Conservation (phyloP, 1,140 invertebrate species). For the Eulimnadia texana region DNA sequence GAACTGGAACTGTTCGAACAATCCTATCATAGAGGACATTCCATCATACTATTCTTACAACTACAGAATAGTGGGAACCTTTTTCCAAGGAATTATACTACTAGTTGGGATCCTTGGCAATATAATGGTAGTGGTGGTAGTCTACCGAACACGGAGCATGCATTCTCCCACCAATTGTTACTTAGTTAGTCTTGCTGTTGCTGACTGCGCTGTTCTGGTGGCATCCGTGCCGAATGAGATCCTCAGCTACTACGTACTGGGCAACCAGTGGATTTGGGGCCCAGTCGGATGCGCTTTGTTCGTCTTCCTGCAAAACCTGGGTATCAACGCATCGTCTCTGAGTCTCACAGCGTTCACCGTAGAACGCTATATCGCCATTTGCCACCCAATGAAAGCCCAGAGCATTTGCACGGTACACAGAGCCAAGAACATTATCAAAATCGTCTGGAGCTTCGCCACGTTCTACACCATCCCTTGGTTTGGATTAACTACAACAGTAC, state of each 20-base stretch:
- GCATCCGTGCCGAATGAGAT: constrained; percentile 43
- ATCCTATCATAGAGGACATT: not conserved
- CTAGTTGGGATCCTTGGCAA: constrained; percentile 41
- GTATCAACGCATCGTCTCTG: constrained; percentile 49
- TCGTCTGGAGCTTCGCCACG: constrained; percentile 41
- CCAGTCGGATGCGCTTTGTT: constrained; percentile 40
- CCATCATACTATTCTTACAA: constrained; percentile 33
- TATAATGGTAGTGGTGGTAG: constrained; percentile 37
- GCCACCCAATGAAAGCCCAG: constrained; percentile 41
- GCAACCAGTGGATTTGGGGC: constrained; percentile 43
- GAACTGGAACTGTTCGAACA: not conserved
- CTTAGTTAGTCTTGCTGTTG: constrained; percentile 41
- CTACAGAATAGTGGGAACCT: constrained; percentile 38
- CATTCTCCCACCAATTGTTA: constrained; percentile 48
- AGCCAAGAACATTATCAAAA: constrained; percentile 40
- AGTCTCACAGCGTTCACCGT: constrained; percentile 52
- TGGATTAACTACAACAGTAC: constrained; percentile 18
- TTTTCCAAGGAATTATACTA: constrained; percentile 41
- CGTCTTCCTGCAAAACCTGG: constrained; percentile 48
- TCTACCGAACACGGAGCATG: constrained; percentile 33
- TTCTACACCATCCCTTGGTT: constrained; percentile 39
- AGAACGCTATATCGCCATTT: constrained; percentile 43
- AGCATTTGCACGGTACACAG: constrained; percentile 39
- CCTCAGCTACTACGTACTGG: constrained; percentile 38
- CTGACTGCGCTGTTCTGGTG: constrained; percentile 42